Evolutionary conservation across 2,888 invertebrate species (phyloP), one percentile per base, ranked within the genome.

Genomic region (Drosophila anceps): DNA sequence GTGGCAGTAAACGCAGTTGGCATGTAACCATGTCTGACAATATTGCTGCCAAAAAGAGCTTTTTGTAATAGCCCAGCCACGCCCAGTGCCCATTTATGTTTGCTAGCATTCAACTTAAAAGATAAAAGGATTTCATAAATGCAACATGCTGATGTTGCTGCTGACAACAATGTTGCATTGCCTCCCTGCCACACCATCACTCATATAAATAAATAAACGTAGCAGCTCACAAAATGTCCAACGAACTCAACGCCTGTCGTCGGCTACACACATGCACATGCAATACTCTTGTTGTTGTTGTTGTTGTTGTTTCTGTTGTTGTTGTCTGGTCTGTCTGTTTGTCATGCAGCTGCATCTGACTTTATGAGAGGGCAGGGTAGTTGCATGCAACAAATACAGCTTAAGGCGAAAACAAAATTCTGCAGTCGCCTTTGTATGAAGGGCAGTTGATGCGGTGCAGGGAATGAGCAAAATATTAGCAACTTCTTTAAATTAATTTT

Each of bases 81-180:
- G 50, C 67, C 65, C 57, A 27, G 65, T 63, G 62, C 68, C 59
- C 84, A 68, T 70, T 59, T 76, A 61, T 73, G 72, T 61, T 71
- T 78, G 65, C 59, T 66, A 70, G 77, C 78, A 83, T 88, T 90
- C 86, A 85, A 81, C 89, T 86, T 73, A 71, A 89, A 82, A 91
- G 91, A 89, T 90, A 91, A 89, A 91, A 89, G 91, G 91, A 91
- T 91, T 89, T 91, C 90, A 89, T 87, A 89, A 91, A 91, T 89
- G 90, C 90, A 89, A 88, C 91, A 90, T 88, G 88, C 76, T 90
- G 88, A 82, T 90, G 90, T 88, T 85, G 79, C 71, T 84, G 83
- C 81, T 88, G 90, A 86, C 89, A 84, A 88, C 87, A 83, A 88
- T 83, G 84, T 86, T 78, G 73, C 87, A 81, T 66, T 81, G 74